Conservation (phyloP, 2,797 vertebrate species). For the Centropyge bicolor region DNA sequence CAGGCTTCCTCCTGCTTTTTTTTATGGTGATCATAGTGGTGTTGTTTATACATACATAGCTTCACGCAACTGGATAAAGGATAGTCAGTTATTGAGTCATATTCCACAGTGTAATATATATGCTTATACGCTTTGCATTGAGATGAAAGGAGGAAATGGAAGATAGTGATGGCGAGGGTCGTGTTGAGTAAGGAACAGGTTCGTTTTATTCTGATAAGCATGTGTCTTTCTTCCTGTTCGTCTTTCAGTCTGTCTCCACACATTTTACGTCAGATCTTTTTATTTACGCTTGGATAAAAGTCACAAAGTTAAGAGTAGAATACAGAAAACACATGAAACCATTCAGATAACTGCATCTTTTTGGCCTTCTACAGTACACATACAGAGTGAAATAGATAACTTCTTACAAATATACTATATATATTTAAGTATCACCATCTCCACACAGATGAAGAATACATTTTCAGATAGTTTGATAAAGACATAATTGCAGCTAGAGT, state of each 20-base stretch:
- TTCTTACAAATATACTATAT: slow-evolving; percentile 82
- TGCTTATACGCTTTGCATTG: slow-evolving; percentile 72
- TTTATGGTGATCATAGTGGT: slow-evolving; percentile 78
- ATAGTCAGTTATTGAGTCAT: slow-evolving; percentile 74
- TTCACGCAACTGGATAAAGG: slow-evolving; percentile 75
- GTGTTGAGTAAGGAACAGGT: slow-evolving; percentile 70
- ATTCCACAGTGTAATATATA: slow-evolving; percentile 73
- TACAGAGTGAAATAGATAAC: slow-evolving; percentile 76
- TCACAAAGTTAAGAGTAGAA: slow-evolving; percentile 69
- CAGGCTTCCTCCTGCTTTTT: slow-evolving; percentile 71
- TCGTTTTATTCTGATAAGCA: slow-evolving; percentile 75
- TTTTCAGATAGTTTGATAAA: slow-evolving; percentile 81
- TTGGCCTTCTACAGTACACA: slow-evolving; percentile 77
- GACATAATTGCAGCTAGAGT: slow-evolving; percentile 80
- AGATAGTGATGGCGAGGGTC: slow-evolving; percentile 67
- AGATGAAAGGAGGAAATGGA: slow-evolving; percentile 73
- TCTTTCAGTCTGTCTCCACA: slow-evolving; percentile 75
- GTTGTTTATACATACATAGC: slow-evolving; percentile 78
- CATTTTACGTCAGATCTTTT: slow-evolving; percentile 66
- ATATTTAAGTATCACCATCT: slow-evolving; percentile 79
- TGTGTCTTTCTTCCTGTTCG: slow-evolving; percentile 69
- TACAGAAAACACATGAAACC: slow-evolving; percentile 60
- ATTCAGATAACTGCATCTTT: slow-evolving; percentile 71
- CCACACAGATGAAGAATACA: slow-evolving; percentile 78
- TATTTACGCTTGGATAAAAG: slow-evolving; percentile 66